Conservation (phyloP, 92 coral and sea anemone genomes). For the Parazoanthus swiftii region DNA sequence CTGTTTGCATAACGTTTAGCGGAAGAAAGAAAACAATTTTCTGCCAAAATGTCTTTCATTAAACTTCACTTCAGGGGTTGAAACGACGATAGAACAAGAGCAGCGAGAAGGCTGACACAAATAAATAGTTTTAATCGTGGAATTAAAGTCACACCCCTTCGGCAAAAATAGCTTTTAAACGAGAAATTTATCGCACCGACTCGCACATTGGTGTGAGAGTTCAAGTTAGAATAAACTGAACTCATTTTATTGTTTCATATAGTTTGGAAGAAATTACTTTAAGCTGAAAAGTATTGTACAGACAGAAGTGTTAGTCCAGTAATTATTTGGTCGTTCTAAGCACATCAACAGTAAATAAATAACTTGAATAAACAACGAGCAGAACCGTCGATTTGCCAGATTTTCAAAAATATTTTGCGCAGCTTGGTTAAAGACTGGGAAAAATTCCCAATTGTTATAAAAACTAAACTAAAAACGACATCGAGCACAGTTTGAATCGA, state of each 20-base stretch:
- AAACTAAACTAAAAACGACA: not conserved
- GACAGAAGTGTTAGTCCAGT: not conserved
- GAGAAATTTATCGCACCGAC: slow-evolving; percentile 39
- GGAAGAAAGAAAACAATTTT: slow-evolving; percentile 49
- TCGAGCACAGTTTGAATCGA: not conserved
- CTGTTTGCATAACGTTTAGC: slow-evolving; percentile 47
- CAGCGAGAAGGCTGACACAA: slow-evolving; percentile 9
- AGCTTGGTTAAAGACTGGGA: slow-evolving; percentile 4
- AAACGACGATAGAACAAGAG: slow-evolving; percentile 25
- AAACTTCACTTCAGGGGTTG: slow-evolving; percentile 44
- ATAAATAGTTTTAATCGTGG: slow-evolving; percentile 29
- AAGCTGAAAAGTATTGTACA: not conserved
- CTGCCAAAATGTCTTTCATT: slow-evolving; percentile 44
- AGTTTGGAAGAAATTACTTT: slow-evolving; percentile 9
- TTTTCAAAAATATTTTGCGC: slow-evolving; percentile 21
- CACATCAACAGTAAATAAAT: not conserved
- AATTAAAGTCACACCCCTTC: slow-evolving; percentile 43
- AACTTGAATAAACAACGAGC: not conserved
- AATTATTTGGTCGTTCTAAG: not conserved
- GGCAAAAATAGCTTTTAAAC: slow-evolving; percentile 45
- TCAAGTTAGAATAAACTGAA: slow-evolving; percentile 19
- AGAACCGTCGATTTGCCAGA: not conserved
- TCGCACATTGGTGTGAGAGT: slow-evolving; percentile 2
- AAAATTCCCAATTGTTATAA: not conserved
- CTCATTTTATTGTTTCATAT: not conserved